Conservation (phyloP, 1,140 invertebrate species). For the Nilaparvata lugens region DNA sequence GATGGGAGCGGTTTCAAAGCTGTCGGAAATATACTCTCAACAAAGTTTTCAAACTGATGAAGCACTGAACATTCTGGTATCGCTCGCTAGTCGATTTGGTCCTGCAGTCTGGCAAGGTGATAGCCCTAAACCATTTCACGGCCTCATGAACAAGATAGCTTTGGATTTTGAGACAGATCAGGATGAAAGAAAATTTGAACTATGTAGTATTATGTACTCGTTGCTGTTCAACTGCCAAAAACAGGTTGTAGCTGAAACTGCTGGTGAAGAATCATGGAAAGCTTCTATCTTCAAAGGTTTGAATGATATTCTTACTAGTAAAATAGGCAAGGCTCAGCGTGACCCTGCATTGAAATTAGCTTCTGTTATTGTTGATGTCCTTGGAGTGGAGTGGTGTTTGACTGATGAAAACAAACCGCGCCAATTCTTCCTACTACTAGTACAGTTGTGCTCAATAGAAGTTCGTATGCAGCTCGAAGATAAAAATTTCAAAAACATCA, state of each 20-base stretch:
- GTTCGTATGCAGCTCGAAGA: slow-evolving; percentile 87
- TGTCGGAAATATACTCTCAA: slow-evolving; percentile 74
- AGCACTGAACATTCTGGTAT: slow-evolving; percentile 66
- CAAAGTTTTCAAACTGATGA: slow-evolving; percentile 81
- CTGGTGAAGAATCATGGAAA: slow-evolving; percentile 64
- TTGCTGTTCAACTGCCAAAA: slow-evolving; percentile 62
- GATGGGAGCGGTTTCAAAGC: slow-evolving; percentile 63
- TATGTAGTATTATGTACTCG: slow-evolving; percentile 63
- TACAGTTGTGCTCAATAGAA: slow-evolving; percentile 83
- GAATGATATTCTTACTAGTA: slow-evolving; percentile 71
- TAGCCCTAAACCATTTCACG: slow-evolving; percentile 61
- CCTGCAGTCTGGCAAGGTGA: slow-evolving; percentile 59
- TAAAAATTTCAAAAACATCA: slow-evolving; percentile 61
- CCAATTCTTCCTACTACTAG: slow-evolving; percentile 70
- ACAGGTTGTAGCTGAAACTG: slow-evolving; percentile 46
- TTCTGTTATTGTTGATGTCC: slow-evolving; percentile 63
- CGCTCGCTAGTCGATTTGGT: slow-evolving; percentile 57
- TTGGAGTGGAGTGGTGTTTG: slow-evolving; percentile 78
- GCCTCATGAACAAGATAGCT: slow-evolving; percentile 72
- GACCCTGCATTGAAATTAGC: slow-evolving; percentile 78
- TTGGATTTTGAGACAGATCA: slow-evolving; percentile 80
- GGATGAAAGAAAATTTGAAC: slow-evolving; percentile 77
- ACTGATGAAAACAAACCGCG: slow-evolving; percentile 67
- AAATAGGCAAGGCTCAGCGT: slow-evolving; percentile 76
- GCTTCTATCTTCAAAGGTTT: slow-evolving; percentile 66